Evolutionary conservation across 2,113 vertebrate genomes (phyloP).

Genomic region (Peromyscus californicus): DNA sequence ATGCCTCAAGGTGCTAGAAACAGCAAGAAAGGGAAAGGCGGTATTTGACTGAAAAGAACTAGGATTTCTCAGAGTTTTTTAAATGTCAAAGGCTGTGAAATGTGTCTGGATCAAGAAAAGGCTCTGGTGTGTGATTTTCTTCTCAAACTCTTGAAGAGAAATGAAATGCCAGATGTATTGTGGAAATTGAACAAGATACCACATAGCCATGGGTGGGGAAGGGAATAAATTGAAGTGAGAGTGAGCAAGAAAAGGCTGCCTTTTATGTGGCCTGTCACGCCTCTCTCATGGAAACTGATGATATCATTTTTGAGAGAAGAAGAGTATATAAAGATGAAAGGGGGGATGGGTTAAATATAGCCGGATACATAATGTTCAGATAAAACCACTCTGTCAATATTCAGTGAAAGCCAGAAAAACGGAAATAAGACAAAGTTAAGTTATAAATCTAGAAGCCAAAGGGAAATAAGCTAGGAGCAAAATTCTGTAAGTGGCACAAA

Average conservation of each 20-base stretch:
- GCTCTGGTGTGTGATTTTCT: constrained; percentile 65
- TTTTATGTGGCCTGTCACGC: constrained; percentile 8
- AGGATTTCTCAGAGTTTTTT: constrained; percentile 66
- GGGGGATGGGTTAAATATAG: constrained; percentile 20
- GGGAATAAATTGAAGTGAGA: constrained; percentile 59
- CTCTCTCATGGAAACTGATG: constrained; percentile 50
- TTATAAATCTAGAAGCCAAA: constrained; percentile 64
- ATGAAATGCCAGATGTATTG: constrained; percentile 67
- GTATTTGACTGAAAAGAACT: constrained; percentile 58
- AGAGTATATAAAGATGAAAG: constrained; percentile 55
- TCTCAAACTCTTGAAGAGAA: constrained; percentile 56
- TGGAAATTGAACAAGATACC: constrained; percentile 63
- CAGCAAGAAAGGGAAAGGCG: constrained; percentile 35
- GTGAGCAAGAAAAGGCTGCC: not conserved
- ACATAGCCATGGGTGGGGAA: constrained; percentile 30
- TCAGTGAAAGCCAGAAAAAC: constrained; percentile 57
- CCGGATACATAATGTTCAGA: constrained; percentile 46
- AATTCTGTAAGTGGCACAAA: constrained; percentile 7
- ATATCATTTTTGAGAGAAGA: constrained; percentile 25
- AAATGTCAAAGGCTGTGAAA: constrained; percentile 69
- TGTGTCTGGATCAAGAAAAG: constrained; percentile 64
- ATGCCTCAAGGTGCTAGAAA: not conserved
- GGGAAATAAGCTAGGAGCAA: constrained; percentile 57
- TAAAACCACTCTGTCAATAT: constrained; percentile 59
- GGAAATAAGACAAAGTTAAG: constrained; percentile 51